Evolutionary conservation across 2,888 invertebrate genomes (phyloP).

Genomic region (Encarsia formosa): DNA sequence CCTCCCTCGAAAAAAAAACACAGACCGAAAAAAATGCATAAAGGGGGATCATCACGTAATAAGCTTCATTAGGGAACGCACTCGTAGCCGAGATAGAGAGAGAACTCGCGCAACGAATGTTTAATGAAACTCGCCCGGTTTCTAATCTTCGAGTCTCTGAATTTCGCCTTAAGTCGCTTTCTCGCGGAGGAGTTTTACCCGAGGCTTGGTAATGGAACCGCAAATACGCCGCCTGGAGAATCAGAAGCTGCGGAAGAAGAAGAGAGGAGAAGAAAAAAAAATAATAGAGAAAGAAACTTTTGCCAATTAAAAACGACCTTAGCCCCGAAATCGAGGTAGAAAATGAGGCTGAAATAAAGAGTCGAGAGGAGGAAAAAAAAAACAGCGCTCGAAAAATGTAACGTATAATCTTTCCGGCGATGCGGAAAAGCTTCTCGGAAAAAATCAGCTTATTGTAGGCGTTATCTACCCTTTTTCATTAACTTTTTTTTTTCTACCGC

Average conservation of each 20-base stretch:
- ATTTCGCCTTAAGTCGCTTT: constrained; percentile 4
- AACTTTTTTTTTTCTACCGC: too few relatives aligned
- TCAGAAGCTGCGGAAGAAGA: too few relatives aligned
- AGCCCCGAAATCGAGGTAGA: constrained; percentile 25
- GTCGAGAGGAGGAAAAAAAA: too few relatives aligned
- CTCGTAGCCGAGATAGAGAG: background rate
- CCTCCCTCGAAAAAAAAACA: too few relatives aligned
- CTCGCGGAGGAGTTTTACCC: constrained; percentile 11
- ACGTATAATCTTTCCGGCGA: too few relatives aligned
- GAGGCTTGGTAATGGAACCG: constrained; percentile 24
- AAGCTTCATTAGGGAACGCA: constrained; percentile 17
- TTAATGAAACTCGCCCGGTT: constrained; percentile 21
- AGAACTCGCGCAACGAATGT: constrained; percentile 16
- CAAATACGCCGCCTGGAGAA: constrained; percentile 15
- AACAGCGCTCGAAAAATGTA: too few relatives aligned
- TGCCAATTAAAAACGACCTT: constrained; percentile 29
- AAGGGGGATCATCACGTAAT: too few relatives aligned
- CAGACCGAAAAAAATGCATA: too few relatives aligned
- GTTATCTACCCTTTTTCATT: too few relatives aligned
- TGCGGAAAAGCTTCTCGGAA: too few relatives aligned
- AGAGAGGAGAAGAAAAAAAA: background rate
- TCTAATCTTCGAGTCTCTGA: constrained; percentile 19
- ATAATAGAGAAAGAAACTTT: constrained; percentile 14
- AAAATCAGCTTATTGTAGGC: too few relatives aligned
- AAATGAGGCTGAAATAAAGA: constrained; percentile 19